phyloP scores from a whole-genome alignment of 2,113 vertebrate species.

The Dipodomys merriami region DNA sequence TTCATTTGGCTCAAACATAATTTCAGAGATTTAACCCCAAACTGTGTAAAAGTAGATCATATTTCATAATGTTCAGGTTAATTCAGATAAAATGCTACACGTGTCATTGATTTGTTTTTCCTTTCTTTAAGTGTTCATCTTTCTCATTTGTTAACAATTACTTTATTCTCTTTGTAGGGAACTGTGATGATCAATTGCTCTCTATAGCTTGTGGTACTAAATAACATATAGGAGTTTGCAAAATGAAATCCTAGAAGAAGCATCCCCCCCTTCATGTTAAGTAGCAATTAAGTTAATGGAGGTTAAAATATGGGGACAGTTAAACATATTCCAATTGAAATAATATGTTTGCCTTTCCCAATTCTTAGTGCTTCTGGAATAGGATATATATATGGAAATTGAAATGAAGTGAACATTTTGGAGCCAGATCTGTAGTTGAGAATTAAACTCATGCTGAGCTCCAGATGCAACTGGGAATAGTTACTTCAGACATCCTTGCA shows the following conservation, averaged over 20 bases:
- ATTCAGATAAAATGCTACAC: conserved; percentile 24
- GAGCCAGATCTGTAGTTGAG: not conserved
- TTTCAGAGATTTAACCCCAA: too few species aligned
- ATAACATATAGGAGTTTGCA: conserved; percentile 8
- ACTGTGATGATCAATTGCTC: not conserved
- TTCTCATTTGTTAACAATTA: conserved; percentile 16
- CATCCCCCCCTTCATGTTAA: not conserved
- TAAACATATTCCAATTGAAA: not conserved
- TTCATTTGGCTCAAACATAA: too few species aligned
- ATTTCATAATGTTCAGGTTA: conserved; percentile 42
- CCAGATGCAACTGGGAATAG: not conserved
- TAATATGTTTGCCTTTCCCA: not conserved
- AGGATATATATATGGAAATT: conserved; percentile 1
- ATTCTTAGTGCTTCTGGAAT: conserved; percentile 18
- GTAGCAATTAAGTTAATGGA: conserved; percentile 29
- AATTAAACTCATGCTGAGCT: conserved; percentile 15
- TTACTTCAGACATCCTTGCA: not conserved
- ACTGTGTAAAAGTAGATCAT: not conserved
- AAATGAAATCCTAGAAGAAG: not conserved
- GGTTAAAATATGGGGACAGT: not conserved
- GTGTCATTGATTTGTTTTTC: conserved; percentile 22
- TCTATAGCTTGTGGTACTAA: not conserved
- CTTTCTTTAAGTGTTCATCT: not conserved
- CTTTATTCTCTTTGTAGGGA: conserved; percentile 3
- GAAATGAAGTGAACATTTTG: conserved; percentile 30